phyloP scores from a whole-genome alignment of 2,113 vertebrate species.

The Dipodomys merriami region DNA sequence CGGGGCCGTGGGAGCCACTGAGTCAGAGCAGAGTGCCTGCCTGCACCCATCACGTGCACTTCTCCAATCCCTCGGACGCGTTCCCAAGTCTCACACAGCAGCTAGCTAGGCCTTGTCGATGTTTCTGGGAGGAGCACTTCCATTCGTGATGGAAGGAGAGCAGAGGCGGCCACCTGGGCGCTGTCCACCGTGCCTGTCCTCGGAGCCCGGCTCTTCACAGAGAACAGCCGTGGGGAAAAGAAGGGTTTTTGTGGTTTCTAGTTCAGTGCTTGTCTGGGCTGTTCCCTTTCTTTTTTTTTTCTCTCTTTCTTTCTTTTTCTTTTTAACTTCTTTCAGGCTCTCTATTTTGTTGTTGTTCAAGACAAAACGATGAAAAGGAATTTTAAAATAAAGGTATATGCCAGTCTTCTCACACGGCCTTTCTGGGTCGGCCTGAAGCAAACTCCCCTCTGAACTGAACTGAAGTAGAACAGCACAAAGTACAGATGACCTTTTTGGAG shows the following conservation, averaged over 20 bases:
- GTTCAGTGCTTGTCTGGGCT: conserved; percentile 42
- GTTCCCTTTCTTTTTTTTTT: neutral
- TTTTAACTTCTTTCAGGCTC: conserved; percentile 38
- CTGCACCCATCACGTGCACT: neutral
- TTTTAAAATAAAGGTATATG: conserved; percentile 49
- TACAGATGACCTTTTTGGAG: neutral
- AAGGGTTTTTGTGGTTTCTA: conserved; percentile 39
- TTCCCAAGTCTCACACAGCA: neutral
- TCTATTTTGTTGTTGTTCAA: neutral
- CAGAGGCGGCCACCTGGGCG: neutral
- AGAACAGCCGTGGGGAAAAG: conserved; percentile 36
- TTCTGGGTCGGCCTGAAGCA: conserved; percentile 31
- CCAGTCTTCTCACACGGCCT: neutral
- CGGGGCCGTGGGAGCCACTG: neutral
- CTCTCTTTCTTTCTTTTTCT: neutral
- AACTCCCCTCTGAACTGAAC: neutral
- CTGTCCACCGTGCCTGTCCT: neutral
- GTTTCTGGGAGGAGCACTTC: neutral
- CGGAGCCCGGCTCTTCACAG: neutral
- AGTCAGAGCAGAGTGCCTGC: neutral
- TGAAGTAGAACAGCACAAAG: neutral
- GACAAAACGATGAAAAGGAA: conserved; percentile 64
- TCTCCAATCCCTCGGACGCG: neutral
- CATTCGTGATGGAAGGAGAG: neutral
- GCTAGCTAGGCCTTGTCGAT: neutral